These are phyloP conservation scores for Benitochromis conjunctus DNA, from an alignment of 2,113 vertebrate species.

Conservation along the genomic window DNA sequence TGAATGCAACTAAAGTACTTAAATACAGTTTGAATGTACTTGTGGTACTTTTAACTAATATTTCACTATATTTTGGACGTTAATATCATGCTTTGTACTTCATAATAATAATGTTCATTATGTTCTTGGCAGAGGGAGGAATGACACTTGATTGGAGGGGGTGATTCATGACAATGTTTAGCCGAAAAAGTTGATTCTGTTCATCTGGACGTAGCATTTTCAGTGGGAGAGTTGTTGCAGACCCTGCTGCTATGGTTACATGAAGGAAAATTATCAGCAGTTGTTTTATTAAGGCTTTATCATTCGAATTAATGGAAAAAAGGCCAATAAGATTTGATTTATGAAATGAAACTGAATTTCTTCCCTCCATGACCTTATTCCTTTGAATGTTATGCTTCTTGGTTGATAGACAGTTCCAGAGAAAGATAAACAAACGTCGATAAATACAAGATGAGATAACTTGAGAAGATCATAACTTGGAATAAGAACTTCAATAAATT, in stretches of 20 bases:
- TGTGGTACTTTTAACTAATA: background rate
- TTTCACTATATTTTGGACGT: background rate
- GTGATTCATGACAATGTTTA: background rate
- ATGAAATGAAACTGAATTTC: no score
- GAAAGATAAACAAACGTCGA: background rate
- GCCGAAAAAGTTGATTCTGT: no score
- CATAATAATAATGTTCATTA: background rate
- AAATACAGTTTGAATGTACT: background rate
- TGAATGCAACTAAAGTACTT: background rate
- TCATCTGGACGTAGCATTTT: no score
- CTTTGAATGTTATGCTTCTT: background rate
- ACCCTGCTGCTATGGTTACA: background rate
- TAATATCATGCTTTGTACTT: accelerated
- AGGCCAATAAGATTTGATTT: no score
- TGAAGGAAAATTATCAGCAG: background rate
- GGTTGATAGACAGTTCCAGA: background rate
- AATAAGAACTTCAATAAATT: background rate
- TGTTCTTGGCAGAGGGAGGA: background rate
- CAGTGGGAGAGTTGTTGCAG: no score
- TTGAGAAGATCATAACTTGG: background rate
- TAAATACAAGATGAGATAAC: background rate
- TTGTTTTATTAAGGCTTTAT: background rate
- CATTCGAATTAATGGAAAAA: background rate
- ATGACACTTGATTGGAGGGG: background rate
- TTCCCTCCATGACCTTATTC: background rate